These are phyloP conservation scores for Xestia ashworthii DNA, from an alignment of 2,888 invertebrate genomes.

Conservation along the genomic window DNA sequence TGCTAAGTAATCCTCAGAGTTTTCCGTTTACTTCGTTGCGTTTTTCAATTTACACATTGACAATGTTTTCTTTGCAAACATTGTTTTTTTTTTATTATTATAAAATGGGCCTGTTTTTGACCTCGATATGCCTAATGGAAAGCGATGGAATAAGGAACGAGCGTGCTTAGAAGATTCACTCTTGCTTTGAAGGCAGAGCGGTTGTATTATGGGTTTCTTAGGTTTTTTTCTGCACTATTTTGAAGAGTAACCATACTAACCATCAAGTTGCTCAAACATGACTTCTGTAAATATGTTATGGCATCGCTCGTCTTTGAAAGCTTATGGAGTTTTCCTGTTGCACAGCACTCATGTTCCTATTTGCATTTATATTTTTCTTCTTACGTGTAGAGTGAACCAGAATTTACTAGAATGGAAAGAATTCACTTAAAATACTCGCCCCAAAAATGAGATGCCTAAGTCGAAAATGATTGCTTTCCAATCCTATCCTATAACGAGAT, in stretches of 20 bases:
- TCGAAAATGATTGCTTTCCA: constrained; percentile 6
- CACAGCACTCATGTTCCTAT: neutral
- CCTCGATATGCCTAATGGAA: too few relatives aligned
- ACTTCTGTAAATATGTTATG: constrained; percentile 1
- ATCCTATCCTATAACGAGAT: neutral
- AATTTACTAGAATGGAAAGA: neutral
- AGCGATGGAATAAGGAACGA: too few relatives aligned
- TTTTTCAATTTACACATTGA: neutral
- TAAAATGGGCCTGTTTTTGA: too few relatives aligned
- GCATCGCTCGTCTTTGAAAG: neutral
- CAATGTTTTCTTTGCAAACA: neutral
- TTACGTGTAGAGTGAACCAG: neutral
- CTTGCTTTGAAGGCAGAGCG: too few relatives aligned
- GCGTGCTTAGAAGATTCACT: too few relatives aligned
- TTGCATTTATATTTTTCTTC: neutral
- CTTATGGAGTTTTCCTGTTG: neutral
- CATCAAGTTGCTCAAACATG: neutral
- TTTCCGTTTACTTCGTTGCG: neutral
- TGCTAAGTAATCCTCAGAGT: neutral
- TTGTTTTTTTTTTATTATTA: too few relatives aligned
- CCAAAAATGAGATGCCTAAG: neutral
- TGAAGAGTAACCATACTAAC: too few relatives aligned
- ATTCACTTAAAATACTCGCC: neutral
- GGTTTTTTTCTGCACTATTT: too few relatives aligned
- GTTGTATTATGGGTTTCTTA: too few relatives aligned